Conservation (phyloP, 2,113 vertebrate genomes). For the Anhinga rufa region DNA sequence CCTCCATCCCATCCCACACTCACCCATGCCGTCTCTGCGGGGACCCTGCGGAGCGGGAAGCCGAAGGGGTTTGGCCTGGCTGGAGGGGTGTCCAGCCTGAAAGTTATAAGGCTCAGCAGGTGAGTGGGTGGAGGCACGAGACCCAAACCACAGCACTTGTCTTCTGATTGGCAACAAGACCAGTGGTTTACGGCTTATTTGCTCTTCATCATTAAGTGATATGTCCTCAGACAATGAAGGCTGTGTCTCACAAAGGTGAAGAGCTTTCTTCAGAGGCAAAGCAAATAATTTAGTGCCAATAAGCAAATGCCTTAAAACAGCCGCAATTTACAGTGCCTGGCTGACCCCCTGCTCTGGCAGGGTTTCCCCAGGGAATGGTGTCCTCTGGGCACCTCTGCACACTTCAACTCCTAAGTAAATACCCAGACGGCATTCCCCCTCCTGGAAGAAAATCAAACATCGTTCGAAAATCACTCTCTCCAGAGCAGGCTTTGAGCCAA, state of each 20-base stretch:
- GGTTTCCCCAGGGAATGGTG: not conserved
- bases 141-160: constrained; percentile 6
- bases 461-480: not conserved
- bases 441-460: not conserved
- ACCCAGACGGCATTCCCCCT: not conserved
- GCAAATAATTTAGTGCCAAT: constrained; percentile 12
- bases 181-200: not conserved
- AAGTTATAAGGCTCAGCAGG: constrained; percentile 35
- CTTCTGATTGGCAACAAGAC: not conserved
- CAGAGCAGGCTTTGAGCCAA: not conserved
- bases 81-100: not conserved
- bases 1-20: not conserved
- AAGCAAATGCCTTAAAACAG: not conserved
- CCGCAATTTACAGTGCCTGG: not conserved
- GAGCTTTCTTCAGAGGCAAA: constrained; percentile 20
- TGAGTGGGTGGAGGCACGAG: constrained; percentile 27
- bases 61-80: not conserved
- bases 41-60: not conserved
- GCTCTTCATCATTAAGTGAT: not conserved
- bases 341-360: not conserved
- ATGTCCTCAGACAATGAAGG: not conserved
- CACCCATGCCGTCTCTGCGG: not conserved
- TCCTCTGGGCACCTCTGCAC: not conserved
- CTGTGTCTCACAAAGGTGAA: not conserved
- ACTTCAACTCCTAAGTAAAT: not conserved